Conservation (phyloP, 2,797 vertebrate species). For the Parotocinclus haroldoi region DNA sequence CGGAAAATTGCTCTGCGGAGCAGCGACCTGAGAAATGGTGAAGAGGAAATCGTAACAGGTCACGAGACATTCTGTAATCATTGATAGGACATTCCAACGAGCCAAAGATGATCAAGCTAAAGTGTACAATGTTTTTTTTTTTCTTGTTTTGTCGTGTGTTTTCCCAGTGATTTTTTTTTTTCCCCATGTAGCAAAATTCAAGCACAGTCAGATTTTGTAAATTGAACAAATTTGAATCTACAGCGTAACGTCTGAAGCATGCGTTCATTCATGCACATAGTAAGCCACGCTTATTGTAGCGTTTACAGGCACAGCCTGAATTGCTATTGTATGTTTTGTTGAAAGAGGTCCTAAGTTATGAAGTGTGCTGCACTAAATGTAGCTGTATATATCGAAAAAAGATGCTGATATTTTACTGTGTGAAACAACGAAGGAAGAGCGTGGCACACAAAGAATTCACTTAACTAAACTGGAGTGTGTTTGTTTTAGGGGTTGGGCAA, state of each 20-base stretch:
- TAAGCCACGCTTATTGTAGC: constrained; percentile 23
- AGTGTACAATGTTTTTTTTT: constrained; percentile 57
- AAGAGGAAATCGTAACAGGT: constrained; percentile 1
- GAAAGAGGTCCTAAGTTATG: constrained; percentile 68
- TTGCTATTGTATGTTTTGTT: constrained; percentile 59
- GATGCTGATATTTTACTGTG: constrained; percentile 17
- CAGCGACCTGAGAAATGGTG: background rate
- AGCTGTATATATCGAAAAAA: constrained; percentile 58
- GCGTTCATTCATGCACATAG: constrained; percentile 22
- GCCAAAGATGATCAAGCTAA: constrained; percentile 67
- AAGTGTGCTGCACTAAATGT: constrained; percentile 62
- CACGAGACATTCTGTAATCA: background rate
- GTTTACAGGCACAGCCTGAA: constrained; percentile 1
- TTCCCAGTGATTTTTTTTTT: constrained; percentile 48
- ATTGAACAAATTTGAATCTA: background rate
- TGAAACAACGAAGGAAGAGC: constrained; percentile 48
- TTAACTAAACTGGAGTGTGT: too few relatives aligned
- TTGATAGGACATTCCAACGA: constrained; percentile 48
- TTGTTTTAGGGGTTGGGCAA: too few relatives aligned
- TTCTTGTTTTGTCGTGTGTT: constrained; percentile 58
- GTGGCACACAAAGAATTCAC: background rate
- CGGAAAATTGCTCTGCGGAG: constrained; percentile 14
- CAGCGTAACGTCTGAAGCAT: background rate
- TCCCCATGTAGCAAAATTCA: constrained; percentile 69
- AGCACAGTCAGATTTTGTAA: constrained; percentile 48